Evolutionary conservation across 2,888 invertebrate species (phyloP).

Genomic region (Linyphia triangularis): DNA sequence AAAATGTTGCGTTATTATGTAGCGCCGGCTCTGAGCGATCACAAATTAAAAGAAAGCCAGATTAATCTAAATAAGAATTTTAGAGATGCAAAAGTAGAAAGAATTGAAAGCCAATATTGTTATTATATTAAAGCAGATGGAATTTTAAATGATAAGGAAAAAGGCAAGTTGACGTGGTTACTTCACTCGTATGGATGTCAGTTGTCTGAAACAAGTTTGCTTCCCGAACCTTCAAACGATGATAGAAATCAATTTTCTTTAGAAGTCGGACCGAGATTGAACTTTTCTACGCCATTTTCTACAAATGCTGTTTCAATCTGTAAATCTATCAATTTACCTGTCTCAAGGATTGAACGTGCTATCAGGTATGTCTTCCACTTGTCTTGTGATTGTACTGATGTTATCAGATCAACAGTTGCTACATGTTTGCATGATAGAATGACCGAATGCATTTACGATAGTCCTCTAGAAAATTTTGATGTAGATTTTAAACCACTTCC

Average conservation of each 20-base stretch:
- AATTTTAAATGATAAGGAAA: slow-evolving; percentile 83
- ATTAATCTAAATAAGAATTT: slow-evolving; percentile 39
- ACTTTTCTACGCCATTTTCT: slow-evolving; percentile 96
- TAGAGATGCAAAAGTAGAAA: slow-evolving; percentile 5
- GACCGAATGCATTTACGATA: slow-evolving; percentile 93
- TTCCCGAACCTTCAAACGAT: not conserved
- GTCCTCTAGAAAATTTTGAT: slow-evolving; percentile 83
- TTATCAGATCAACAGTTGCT: slow-evolving; percentile 67
- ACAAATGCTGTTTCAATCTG: slow-evolving; percentile 98
- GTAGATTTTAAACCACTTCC: slow-evolving; percentile 83
- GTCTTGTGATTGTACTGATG: slow-evolving; percentile 59
- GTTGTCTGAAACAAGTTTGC: slow-evolving; percentile 9
- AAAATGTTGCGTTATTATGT: slow-evolving; percentile 53
- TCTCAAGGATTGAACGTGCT: slow-evolving; percentile 90
- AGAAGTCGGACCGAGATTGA: slow-evolving; percentile 84
- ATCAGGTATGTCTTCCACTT: slow-evolving; percentile 84
- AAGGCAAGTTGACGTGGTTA: slow-evolving; percentile 87
- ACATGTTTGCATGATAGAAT: slow-evolving; percentile 89
- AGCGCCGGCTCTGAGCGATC: slow-evolving; percentile 48
- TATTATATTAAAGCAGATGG: slow-evolving; percentile 86
- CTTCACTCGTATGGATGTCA: slow-evolving; percentile 83
- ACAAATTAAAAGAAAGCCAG: slow-evolving; percentile 29
- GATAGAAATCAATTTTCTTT: not conserved
- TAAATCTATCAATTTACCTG: slow-evolving; percentile 87
- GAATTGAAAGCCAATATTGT: slow-evolving; percentile 86